Conservation (phyloP, 2,888 invertebrate genomes). For the Trissonchulus latispiculum region DNA sequence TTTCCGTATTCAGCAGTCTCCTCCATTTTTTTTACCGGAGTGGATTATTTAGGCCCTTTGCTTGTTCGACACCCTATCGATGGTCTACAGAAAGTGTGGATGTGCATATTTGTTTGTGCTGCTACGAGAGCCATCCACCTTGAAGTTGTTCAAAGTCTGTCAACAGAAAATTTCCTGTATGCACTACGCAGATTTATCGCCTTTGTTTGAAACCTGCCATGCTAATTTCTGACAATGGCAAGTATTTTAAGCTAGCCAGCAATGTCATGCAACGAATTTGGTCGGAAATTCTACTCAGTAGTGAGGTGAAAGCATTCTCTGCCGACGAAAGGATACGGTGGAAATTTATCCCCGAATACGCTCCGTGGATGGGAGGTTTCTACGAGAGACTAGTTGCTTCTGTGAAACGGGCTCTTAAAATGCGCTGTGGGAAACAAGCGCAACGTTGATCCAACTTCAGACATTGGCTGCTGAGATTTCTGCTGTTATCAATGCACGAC, state of each 20-base stretch:
- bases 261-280: background rate
- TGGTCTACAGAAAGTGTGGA: background rate
- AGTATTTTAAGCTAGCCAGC: background rate
- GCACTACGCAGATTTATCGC: slow-evolving; percentile 11
- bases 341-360: slow-evolving; percentile 12
- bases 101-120: slow-evolving; percentile 14
- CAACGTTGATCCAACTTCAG: background rate
- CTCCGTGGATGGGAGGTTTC: slow-evolving; percentile 16
- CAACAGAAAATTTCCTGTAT: slow-evolving; percentile 3
- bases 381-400: slow-evolving; percentile 6
- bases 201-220: background rate
- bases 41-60: slow-evolving; percentile 11
- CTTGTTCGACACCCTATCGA: background rate
- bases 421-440: background rate
- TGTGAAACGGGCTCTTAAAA: slow-evolving; percentile 14
- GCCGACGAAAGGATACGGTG: background rate
- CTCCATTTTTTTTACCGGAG: background rate
- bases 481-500: slow-evolving; percentile 1
- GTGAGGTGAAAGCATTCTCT: background rate
- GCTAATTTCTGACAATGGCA: slow-evolving; percentile 12
- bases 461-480: slow-evolving; percentile 5
- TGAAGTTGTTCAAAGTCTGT: slow-evolving; percentile 7
- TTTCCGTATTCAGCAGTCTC: slow-evolving; percentile 1
- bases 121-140: slow-evolving; percentile 5
- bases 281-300: background rate